Evolutionary conservation across 2,888 invertebrate genomes (phyloP).

Genomic region (Himalopsyche japonica): DNA sequence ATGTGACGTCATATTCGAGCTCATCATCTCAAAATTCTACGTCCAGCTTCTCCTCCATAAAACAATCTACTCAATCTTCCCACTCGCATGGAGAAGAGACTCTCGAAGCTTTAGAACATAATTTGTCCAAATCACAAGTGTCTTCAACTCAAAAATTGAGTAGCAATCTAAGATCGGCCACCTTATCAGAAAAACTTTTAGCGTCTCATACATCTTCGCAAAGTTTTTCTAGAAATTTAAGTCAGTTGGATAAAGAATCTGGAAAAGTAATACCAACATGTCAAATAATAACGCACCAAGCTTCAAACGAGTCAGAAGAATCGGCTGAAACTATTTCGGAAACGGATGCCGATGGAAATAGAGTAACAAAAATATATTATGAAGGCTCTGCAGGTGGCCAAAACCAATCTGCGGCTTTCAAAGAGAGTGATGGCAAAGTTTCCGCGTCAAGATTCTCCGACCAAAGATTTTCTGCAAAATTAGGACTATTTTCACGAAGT

Average conservation of each 20-base stretch:
- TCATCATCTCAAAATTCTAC: slow-evolving; percentile 29
- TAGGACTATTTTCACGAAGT: slow-evolving; percentile 59
- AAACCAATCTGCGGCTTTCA: slow-evolving; percentile 46
- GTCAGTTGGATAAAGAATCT: slow-evolving; percentile 37
- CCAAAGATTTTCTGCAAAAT: slow-evolving; percentile 56
- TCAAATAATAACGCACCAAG: slow-evolving; percentile 54
- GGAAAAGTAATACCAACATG: slow-evolving; percentile 47
- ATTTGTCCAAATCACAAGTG: slow-evolving; percentile 25
- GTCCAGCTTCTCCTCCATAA: slow-evolving; percentile 31
- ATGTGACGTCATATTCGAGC: slow-evolving; percentile 39
- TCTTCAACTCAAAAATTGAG: slow-evolving; percentile 2
- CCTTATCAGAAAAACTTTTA: neutral
- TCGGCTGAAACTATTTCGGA: slow-evolving; percentile 52
- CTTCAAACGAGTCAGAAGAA: slow-evolving; percentile 63
- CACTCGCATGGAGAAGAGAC: slow-evolving; percentile 16
- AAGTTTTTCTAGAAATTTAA: slow-evolving; percentile 12
- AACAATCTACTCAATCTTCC: slow-evolving; percentile 39
- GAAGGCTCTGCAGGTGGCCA: slow-evolving; percentile 46
- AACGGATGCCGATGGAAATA: slow-evolving; percentile 42
- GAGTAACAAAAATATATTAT: slow-evolving; percentile 43
- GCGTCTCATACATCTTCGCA: slow-evolving; percentile 16
- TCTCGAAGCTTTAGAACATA: slow-evolving; percentile 19
- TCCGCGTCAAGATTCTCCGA: slow-evolving; percentile 34
- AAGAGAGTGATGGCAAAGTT: slow-evolving; percentile 47
- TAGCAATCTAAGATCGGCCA: neutral